A percentile compares a stretch with the other conserved stretches of the same genome.
Conservation (phyloP, 2,888 invertebrate species). For the Drosophila eohydei region DNA sequence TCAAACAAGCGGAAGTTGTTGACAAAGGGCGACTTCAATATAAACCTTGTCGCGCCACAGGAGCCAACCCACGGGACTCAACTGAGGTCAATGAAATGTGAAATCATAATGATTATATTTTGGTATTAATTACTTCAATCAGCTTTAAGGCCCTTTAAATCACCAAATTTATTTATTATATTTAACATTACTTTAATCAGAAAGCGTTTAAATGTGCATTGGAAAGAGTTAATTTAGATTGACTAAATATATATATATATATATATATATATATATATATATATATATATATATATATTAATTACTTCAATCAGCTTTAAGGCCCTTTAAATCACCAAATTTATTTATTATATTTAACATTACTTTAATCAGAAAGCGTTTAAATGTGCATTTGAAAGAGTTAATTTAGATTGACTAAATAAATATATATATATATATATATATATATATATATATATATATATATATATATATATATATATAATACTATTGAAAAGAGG, state of each 20-base stretch:
- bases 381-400: background rate
- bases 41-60: conserved; percentile 10
- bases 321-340: background rate
- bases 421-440: too few species aligned
- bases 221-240: background rate
- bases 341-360: too few species aligned
- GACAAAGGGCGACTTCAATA: conserved; percentile 13
- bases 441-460: too few species aligned
- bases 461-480: too few species aligned
- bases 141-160: background rate
- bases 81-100: conserved; percentile 13
- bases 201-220: background rate
- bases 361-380: background rate
- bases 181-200: background rate
- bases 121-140: conserved; percentile 7
- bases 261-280: too few species aligned
- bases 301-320: conserved; percentile 3
- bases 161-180: background rate
- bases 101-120: conserved; percentile 8
- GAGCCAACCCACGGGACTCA: background rate
- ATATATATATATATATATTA: background rate
- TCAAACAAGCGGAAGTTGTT: conserved; percentile 27
- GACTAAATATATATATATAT: too few species aligned
- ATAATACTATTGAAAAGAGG: too few species aligned
- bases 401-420: background rate